Percentiles rank a stretch among this genome's conserved stretches.
Evolutionary conservation across 2,113 vertebrate genomes (phyloP).

Genomic region (Dunckerocampus dactyliophorus): DNA sequence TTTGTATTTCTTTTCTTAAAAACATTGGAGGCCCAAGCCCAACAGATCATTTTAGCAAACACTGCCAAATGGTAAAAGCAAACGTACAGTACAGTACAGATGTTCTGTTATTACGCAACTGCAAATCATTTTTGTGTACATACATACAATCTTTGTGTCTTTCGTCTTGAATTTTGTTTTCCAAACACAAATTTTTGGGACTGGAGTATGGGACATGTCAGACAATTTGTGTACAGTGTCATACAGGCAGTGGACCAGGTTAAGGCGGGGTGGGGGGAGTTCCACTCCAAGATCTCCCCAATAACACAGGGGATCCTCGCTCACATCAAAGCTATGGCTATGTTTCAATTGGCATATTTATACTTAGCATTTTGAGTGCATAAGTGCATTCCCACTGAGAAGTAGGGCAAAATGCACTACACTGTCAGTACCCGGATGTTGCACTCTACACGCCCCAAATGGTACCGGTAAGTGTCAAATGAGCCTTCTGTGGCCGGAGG

Average conservation of each 20-base stretch:
- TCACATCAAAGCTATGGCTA: slow-evolving; percentile 74
- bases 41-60: slow-evolving; percentile 7
- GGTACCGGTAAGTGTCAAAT: slow-evolving; percentile 55
- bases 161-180: slow-evolving; percentile 59
- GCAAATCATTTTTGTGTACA: no score
- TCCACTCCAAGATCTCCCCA: slow-evolving; percentile 80
- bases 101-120: no score
- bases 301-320: slow-evolving; percentile 75
- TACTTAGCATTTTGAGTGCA: no score
- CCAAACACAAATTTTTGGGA: slow-evolving; percentile 69
- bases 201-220: slow-evolving; percentile 81
- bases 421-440: no score
- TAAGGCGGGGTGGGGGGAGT: slow-evolving; percentile 71
- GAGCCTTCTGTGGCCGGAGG: slow-evolving; percentile 76
- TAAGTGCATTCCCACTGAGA: no score
- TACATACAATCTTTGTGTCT: slow-evolving; percentile 24
- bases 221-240: slow-evolving; percentile 82
- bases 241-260: slow-evolving; percentile 79
- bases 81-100: no score
- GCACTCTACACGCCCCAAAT: no score
- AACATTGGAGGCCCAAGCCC: background rate
- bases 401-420: no score
- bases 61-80: background rate
- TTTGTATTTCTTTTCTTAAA: no score
- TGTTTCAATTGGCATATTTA: no score